Evolutionary conservation across 1,140 invertebrate genomes (phyloP), one percentile per base, ranked within the genome.

Genomic region (Cryptotermes secundus): DNA sequence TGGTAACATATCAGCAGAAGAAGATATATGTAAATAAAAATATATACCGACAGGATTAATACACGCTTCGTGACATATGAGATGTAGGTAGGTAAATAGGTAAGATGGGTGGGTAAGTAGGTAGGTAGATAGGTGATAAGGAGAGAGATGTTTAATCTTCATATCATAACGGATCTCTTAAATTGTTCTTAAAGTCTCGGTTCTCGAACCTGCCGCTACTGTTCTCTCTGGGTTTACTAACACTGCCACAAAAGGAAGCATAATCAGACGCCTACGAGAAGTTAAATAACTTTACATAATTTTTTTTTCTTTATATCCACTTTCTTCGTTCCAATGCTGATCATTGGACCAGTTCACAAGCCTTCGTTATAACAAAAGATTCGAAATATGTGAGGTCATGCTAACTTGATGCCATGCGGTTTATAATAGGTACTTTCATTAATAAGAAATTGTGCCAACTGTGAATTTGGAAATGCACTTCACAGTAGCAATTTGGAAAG

Each of bases 141-240:
- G 59, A 72, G 59, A 72, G 59, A 7, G 59, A 31, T 72, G 59
- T 31, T 72, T 26, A n/a, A n/a, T 72, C 59, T 72, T 72, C 16
- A n/a, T 72, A n/a, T 72, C 59, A 72, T 31, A 26, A 9, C 59
- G 26, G 59, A 72, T 72, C 59, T 26, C 26, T n/a, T 72, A 26
- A 72, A 72, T 72, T 72, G 59, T 72, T 72, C 59, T 72, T 72
- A 72, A 59, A 72, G 59, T 72, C 26, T 72, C 59, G 59, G 26
- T 14, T 72, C 59, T 7, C 9, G 31, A n/a, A n/a, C 26, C n/a
- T 12, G 26, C 26, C 10, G n/a, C 59, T 14, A 2, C 59, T 72
- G 14, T 72, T 72, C 59, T 72, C 31, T 72, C 26, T 72, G 59
- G 59, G n/a, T 31, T 72, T 72, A 72, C 7, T 31, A 14, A 72